phyloP scores from a whole-genome alignment of 2,113 vertebrate genomes.

The Epinephelus lanceolatus region DNA sequence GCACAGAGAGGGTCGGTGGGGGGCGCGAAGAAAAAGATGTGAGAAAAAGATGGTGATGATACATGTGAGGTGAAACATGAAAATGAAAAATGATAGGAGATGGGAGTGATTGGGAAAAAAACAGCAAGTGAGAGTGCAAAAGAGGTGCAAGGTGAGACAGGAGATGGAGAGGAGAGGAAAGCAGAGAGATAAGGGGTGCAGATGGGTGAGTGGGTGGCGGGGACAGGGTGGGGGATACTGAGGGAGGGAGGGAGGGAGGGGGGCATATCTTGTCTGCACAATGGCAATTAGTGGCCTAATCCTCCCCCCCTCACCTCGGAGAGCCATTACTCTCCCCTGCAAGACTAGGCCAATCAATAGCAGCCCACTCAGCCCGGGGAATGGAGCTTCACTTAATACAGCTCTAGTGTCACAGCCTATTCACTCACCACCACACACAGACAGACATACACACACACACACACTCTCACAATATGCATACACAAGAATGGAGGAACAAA shows the following conservation, averaged over 20 bases:
- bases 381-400: conserved; percentile 89
- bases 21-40: conserved; percentile 16
- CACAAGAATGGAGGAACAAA: conserved; percentile 59
- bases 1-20: background rate
- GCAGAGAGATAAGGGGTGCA: conserved; percentile 74
- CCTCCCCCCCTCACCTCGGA: conserved; percentile 80
- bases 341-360: conserved; percentile 91
- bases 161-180: conserved; percentile 41
- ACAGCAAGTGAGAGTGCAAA: conserved; percentile 54
- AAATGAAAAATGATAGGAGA: conserved; percentile 54
- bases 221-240: conserved; percentile 48
- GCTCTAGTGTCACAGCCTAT: conserved; percentile 86
- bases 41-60: conserved; percentile 37
- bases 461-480: conserved; percentile 43
- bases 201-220: conserved; percentile 69
- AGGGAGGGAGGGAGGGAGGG: conserved; percentile 60
- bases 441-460: conserved; percentile 27
- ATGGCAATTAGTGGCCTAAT: conserved; percentile 92
- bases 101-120: conserved; percentile 14
- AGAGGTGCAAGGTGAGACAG: conserved; percentile 55
- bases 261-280: conserved; percentile 88
- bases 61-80: conserved; percentile 63
- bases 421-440: conserved; percentile 77
- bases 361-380: conserved; percentile 84
- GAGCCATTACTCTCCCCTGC: conserved; percentile 87